Evolutionary conservation across 2,113 vertebrate species (phyloP).

Genomic region (Piprites chloris): DNA sequence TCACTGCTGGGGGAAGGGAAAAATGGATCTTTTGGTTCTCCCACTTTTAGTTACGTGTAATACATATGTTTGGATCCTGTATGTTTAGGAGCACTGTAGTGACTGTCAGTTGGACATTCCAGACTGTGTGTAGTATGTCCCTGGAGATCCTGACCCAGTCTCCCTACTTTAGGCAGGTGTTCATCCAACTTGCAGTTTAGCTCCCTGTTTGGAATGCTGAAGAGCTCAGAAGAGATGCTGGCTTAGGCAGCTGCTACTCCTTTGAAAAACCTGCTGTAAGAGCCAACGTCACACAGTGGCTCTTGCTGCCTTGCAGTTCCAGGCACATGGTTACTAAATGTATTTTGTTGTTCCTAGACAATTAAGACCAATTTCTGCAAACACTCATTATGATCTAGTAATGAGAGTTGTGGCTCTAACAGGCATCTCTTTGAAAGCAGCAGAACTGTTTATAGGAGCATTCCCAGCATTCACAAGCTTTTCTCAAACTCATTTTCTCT

Average conservation of each 20-base stretch:
- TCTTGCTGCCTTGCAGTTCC: neutral
- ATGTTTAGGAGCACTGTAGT: neutral
- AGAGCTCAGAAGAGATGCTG: neutral
- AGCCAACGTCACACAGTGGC: neutral
- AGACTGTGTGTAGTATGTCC: fast-evolving
- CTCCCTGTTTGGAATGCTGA: neutral
- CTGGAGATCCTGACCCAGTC: neutral
- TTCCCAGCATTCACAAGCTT: neutral
- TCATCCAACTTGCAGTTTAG: neutral
- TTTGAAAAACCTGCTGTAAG: neutral
- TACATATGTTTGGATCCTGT: neutral
- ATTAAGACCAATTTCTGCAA: neutral
- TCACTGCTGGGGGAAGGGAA: neutral
- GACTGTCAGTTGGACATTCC: neutral
- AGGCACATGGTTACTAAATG: neutral
- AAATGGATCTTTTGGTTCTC: neutral
- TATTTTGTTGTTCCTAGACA: neutral
- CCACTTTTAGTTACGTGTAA: neutral
- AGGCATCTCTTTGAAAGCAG: neutral
- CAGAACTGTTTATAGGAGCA: neutral
- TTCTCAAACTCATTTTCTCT: neutral
- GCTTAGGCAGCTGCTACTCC: neutral
- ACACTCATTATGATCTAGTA: neutral
- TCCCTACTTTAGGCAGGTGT: neutral
- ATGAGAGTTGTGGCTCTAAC: neutral